Base-by-base conservation (phyloP, 2,888 invertebrate species). In the Calameuta pallipes region DNA sequence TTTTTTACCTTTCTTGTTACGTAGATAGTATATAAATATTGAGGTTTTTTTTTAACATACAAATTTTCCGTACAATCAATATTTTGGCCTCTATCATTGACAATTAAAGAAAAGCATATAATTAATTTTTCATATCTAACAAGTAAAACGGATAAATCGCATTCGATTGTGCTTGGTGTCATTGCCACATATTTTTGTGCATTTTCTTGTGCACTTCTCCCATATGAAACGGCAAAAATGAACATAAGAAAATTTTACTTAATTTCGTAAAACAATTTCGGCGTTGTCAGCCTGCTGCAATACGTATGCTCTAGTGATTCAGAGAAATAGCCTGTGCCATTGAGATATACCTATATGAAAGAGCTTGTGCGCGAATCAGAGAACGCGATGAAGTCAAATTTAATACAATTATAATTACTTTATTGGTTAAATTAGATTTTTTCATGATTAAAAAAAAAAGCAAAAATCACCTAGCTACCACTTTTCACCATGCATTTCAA, bases 181-280 rank as follows among this genome's bases (percentile, higher is more conserved):
- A 9, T 4, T 56, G 23, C 15, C 23, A 23, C 9, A 15, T 9
- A 56, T 56, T 23, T 56, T 23, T 23, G 6, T 56, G 23, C 56
- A 56, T 23, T 23, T 23, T 56, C 23, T 56, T 1, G 23, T 56
- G 23, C 9, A 23, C 2, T 23, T 56, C 2, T 23, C 15, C 23
- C 23, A 6, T 56, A 56, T 9, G 23, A 56, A 56, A 56, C 1
- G 23, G 9, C 23, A 23, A 9, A 23, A 56, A 56, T 56, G 9
- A 56, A 30, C 9, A 15, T 71, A 71, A 33, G 37, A 56, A 73
- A 41, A 31, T 56, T n/a, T 41, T n/a, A 4, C 9, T 23, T 23
- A 23, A 56, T 23, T 56, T 56, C 23, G 69, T 75, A 35, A 78
- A 78, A 33, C 56, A 73, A 75, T 73, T 78, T 78, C 75, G 75